A percentile compares a stretch with the other conserved stretches of the same genome.
Evolutionary conservation across 2,888 invertebrate genomes (phyloP).

Genomic region (Ennomos erosarius): DNA sequence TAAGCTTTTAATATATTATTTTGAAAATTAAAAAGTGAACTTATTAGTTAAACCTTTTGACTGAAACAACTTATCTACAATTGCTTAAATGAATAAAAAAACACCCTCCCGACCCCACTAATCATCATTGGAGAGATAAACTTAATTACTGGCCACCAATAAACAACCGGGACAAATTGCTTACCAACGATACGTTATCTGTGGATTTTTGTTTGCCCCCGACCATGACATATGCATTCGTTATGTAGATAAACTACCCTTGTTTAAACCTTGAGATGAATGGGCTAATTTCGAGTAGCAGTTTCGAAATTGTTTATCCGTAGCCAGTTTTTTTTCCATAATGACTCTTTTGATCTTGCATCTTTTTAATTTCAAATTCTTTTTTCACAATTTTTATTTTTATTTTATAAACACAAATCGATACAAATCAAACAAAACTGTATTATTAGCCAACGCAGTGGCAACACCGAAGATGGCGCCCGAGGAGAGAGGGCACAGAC

Average conservation of each 20-base stretch:
- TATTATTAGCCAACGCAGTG: too few species aligned
- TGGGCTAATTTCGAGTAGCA: constrained; percentile 17
- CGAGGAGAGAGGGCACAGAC: too few species aligned
- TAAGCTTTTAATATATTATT: too few species aligned
- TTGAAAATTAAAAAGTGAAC: too few species aligned
- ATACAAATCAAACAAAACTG: too few species aligned
- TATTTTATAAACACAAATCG: too few species aligned
- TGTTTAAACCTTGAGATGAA: constrained; percentile 25
- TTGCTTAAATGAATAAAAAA: not conserved
- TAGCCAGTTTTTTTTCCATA: not conserved
- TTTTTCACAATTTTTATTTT: too few species aligned
- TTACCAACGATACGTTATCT: constrained; percentile 57
- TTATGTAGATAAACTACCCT: constrained; percentile 55
- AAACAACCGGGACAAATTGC: constrained; percentile 70
- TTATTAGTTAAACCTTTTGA: too few species aligned
- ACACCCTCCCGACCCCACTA: constrained; percentile 17
- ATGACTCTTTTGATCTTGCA: not conserved
- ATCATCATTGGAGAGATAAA: constrained; percentile 51
- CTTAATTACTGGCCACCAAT: constrained; percentile 61
- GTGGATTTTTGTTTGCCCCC: constrained; percentile 62
- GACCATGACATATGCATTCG: constrained; percentile 48
- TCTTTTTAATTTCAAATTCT: too few species aligned
- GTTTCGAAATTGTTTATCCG: too few species aligned
- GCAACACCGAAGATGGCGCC: too few species aligned
- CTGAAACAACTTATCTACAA: not conserved